Percentiles rank a stretch among this genome's conserved stretches.
Evolutionary conservation across 2,797 vertebrate genomes (phyloP).

Genomic region (Sternarchorhynchus goeldii): DNA sequence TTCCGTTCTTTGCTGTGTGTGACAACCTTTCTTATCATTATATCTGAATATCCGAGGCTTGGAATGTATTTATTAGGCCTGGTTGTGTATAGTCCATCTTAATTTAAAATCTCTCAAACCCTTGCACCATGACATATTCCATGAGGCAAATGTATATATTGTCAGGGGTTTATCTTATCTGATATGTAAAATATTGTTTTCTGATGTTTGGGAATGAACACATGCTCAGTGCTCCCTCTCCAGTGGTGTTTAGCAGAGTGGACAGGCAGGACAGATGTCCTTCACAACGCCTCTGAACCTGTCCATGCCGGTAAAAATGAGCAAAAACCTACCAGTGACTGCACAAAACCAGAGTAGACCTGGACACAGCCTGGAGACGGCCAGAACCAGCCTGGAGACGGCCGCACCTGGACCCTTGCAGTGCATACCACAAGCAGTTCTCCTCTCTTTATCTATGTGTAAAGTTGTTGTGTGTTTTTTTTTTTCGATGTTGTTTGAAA

Average conservation of each 20-base stretch:
- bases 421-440: constrained; percentile 52
- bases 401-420: constrained; percentile 50
- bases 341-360: constrained; percentile 47
- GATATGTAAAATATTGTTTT: too few species aligned
- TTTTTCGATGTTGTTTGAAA: constrained; percentile 16
- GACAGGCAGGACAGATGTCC: constrained; percentile 32
- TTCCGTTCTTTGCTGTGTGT: constrained; percentile 63
- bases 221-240: too few species aligned
- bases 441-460: constrained; percentile 53
- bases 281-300: constrained; percentile 10
- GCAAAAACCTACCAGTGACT: constrained; percentile 59
- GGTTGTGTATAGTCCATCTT: constrained; percentile 3
- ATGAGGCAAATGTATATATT: neutral
- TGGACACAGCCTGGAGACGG: constrained; percentile 51
- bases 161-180: too few species aligned
- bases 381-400: constrained; percentile 44
- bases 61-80: constrained; percentile 16
- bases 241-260: too few species aligned
- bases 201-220: too few species aligned
- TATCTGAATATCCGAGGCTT: constrained; percentile 5
- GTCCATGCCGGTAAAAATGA: constrained; percentile 65
- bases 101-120: neutral
- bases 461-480: constrained; percentile 57
- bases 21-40: constrained; percentile 49
- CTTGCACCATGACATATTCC: neutral